These are phyloP conservation scores for Asobara japonica DNA, from an alignment of 1,140 invertebrate genomes.

Conservation along the genomic window DNA sequence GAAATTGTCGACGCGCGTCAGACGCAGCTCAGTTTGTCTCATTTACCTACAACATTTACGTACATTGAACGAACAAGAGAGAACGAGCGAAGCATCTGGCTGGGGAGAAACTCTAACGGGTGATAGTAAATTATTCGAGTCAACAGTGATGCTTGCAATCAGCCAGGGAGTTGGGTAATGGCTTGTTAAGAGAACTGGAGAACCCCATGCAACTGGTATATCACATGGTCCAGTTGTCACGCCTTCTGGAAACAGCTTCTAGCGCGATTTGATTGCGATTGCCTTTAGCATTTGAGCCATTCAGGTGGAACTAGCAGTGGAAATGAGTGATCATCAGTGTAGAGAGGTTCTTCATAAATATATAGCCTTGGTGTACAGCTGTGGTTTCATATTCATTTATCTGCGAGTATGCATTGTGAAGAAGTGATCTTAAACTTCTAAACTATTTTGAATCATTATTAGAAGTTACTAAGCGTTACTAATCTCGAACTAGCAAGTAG, in stretches of 20 bases:
- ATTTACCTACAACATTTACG: constrained; percentile 18
- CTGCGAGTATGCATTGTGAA: too few relatives aligned
- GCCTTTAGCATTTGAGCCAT: not conserved
- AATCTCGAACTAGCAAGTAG: too few relatives aligned
- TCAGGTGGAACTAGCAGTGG: not conserved
- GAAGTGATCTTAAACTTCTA: too few relatives aligned
- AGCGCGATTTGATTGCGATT: constrained; percentile 29
- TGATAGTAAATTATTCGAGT: constrained; percentile 9
- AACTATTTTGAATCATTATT: too few relatives aligned
- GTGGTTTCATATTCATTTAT: too few relatives aligned
- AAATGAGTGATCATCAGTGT: constrained; percentile 17
- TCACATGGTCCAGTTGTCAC: constrained; percentile 32
- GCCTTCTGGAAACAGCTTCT: not conserved
- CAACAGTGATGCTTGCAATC: constrained; percentile 22
- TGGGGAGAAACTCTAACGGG: not conserved
- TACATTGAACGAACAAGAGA: constrained; percentile 19
- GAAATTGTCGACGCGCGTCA: constrained; percentile 52
- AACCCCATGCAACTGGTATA: constrained; percentile 16
- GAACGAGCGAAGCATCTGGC: not conserved
- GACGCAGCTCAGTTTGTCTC: constrained; percentile 47
- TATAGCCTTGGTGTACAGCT: too few relatives aligned
- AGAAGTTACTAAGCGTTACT: too few relatives aligned
- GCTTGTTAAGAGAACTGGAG: constrained; percentile 16
- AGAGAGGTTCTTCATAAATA: too few relatives aligned
- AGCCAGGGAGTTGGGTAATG: constrained; percentile 25